phyloP scores from a whole-genome alignment of 1,140 invertebrate genomes.

The Tribolium castaneum region DNA sequence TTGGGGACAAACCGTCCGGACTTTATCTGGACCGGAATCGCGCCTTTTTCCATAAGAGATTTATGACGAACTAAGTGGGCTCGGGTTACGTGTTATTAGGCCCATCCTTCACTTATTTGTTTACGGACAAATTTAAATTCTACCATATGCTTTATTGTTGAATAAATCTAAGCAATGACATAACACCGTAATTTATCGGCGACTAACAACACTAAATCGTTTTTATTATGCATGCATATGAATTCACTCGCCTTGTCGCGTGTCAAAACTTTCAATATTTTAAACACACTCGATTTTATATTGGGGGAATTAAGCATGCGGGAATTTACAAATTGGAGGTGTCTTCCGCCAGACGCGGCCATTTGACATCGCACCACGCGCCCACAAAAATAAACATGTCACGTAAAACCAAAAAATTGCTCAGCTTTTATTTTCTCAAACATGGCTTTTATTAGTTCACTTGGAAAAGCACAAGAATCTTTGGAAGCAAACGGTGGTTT shows the following conservation, averaged over 20 bases:
- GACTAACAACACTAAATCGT: conserved; percentile 43
- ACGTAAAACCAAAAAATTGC: not conserved
- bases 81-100: conserved; percentile 45
- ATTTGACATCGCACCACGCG: not conserved
- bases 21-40: conserved; percentile 37
- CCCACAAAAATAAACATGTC: not conserved
- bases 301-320: conserved; percentile 5
- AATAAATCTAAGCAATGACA: conserved; percentile 42
- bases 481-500: too few relatives aligned
- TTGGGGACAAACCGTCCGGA: conserved; percentile 18
- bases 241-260: conserved; percentile 28
- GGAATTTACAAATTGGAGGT: conserved; percentile 22
- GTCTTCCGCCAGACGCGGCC: conserved; percentile 5
- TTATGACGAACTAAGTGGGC: conserved; percentile 45
- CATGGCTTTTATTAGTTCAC: too few relatives aligned
- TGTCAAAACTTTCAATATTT: conserved; percentile 38
- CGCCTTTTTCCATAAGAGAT: conserved; percentile 21
- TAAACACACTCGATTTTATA: conserved; percentile 13
- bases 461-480: too few relatives aligned
- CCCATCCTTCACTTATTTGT: conserved; percentile 46
- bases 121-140: conserved; percentile 48
- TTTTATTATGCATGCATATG: conserved; percentile 44
- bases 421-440: too few relatives aligned
- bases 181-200: conserved; percentile 39
- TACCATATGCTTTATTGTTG: conserved; percentile 38